Conservation (phyloP, 2,797 vertebrate genomes). For the Lacerta bilineata region DNA sequence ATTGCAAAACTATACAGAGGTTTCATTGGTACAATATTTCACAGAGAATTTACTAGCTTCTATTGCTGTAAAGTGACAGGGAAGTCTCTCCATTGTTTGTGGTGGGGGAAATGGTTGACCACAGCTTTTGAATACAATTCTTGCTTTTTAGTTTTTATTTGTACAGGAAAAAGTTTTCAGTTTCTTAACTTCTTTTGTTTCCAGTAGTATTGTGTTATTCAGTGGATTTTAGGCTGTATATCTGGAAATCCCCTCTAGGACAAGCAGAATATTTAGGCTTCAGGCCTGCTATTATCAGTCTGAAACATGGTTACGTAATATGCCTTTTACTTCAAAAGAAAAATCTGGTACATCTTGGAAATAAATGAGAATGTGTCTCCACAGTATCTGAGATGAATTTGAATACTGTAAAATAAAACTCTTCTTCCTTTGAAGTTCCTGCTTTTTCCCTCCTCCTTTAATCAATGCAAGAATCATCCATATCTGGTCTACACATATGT, state of each 20-base stretch:
- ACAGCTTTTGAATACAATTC: too few relatives aligned
- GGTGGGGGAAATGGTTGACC: too few relatives aligned
- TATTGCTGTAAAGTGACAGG: not conserved
- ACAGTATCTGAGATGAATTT: not conserved
- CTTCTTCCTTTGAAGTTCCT: not conserved
- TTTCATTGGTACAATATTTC: too few relatives aligned
- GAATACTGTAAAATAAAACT: slow-evolving; percentile 1
- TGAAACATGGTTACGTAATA: slow-evolving; percentile 11
- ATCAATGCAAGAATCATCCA: not conserved
- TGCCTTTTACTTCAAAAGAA: slow-evolving; percentile 24
- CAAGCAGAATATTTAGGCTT: not conserved
- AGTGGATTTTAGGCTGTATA: not conserved
- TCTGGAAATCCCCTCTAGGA: not conserved
- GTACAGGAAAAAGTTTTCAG: not conserved
- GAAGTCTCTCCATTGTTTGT: not conserved
- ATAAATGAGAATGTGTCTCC: slow-evolving; percentile 2
- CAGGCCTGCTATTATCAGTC: slow-evolving; percentile 9
- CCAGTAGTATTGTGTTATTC: not conserved
- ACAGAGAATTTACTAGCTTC: not conserved
- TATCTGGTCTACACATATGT: not conserved
- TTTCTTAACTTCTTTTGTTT: too few relatives aligned
- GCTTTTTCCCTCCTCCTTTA: not conserved
- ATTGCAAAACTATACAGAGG: not conserved
- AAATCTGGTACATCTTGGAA: slow-evolving; percentile 2
- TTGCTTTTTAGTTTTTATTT: not conserved